phyloP scores from a whole-genome alignment of 2,113 vertebrate genomes.

The Saguinus midas region DNA sequence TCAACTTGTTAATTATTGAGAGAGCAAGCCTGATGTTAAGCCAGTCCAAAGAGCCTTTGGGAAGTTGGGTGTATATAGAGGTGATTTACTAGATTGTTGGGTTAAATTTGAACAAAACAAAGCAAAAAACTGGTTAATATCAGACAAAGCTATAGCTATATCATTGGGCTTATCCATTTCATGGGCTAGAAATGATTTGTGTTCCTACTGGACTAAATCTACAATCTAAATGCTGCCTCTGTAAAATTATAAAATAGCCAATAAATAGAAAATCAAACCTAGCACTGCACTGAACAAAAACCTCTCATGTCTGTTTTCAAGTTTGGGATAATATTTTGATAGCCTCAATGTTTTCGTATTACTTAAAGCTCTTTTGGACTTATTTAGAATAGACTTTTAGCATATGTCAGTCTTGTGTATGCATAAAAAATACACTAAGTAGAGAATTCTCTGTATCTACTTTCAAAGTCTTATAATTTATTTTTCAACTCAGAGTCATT shows the following conservation, averaged over 20 bases:
- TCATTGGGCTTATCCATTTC: background rate
- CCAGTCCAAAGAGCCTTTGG: background rate
- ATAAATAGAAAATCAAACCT: conserved; percentile 15
- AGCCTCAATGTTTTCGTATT: background rate
- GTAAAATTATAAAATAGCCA: background rate
- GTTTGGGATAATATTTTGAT: background rate
- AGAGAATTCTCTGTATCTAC: background rate
- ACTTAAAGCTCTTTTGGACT: background rate
- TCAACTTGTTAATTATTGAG: conserved; percentile 2
- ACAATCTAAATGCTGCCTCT: background rate
- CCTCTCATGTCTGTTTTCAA: background rate
- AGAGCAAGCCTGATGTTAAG: background rate
- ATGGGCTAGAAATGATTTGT: conserved; percentile 19
- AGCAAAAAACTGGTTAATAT: background rate
- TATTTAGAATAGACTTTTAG: conserved; percentile 3
- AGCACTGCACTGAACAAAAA: background rate
- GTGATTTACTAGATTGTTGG: background rate
- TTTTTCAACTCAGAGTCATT: background rate
- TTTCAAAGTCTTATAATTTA: background rate
- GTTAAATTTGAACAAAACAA: background rate
- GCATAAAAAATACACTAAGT: background rate
- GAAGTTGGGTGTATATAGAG: background rate
- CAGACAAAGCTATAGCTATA: background rate
- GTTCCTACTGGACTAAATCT: conserved; percentile 33
- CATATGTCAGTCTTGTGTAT: background rate